These are phyloP conservation scores for Passer domesticus DNA, from an alignment of 2,113 vertebrate species.

Conservation along the genomic window DNA sequence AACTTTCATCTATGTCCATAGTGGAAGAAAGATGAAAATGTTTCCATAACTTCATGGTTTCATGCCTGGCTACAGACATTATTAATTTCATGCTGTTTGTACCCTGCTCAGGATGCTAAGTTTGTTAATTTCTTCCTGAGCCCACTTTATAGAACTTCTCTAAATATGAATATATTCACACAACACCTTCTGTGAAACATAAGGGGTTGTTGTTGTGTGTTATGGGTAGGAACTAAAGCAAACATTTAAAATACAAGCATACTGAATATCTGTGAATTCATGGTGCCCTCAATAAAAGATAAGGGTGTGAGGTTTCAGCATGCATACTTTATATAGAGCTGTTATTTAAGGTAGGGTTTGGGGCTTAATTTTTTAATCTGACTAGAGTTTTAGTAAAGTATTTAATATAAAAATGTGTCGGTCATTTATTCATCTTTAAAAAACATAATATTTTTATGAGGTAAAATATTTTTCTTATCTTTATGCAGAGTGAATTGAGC, in stretches of 20 bases:
- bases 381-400: neutral
- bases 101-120: neutral
- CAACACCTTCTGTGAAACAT: neutral
- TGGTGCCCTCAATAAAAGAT: neutral
- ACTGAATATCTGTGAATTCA: neutral
- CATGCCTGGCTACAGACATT: neutral
- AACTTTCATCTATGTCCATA: neutral
- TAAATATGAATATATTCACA: neutral
- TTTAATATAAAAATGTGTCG: neutral
- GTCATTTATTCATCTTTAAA: neutral
- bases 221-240: neutral
- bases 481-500: neutral
- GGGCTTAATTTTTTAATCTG: neutral
- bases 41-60: neutral
- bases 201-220: neutral
- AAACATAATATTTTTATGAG: neutral
- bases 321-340: neutral
- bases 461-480: neutral
- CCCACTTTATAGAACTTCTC: neutral
- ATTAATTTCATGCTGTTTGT: neutral
- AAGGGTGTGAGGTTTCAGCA: neutral
- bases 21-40: neutral
- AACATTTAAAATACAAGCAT: neutral
- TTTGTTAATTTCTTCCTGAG: neutral
- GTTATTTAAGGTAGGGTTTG: neutral